Conservation (phyloP, 2,888 invertebrate genomes). For the Parelbella ahira region DNA sequence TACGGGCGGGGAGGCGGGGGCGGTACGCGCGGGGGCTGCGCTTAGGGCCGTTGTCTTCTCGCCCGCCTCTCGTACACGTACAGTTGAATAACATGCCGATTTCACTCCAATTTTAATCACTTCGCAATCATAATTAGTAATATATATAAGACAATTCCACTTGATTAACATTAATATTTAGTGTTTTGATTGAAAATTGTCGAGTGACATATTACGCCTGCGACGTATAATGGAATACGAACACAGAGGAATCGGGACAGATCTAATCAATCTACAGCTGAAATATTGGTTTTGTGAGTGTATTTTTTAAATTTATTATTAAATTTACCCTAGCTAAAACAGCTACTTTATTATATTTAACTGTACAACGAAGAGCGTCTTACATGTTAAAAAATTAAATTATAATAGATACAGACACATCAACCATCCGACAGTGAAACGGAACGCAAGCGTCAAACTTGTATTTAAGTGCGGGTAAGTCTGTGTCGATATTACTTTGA, state of each 20-base stretch:
- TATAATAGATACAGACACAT: conserved; percentile 28
- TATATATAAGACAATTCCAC: conserved; percentile 57
- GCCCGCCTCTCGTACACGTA: conserved; percentile 23
- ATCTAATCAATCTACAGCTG: too few relatives aligned
- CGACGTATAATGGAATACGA: conserved; percentile 47
- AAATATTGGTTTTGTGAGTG: too few relatives aligned
- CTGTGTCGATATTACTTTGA: conserved; percentile 52
- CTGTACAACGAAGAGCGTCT: conserved; percentile 74
- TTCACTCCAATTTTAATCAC: conserved; percentile 22
- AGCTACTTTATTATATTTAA: conserved; percentile 71
- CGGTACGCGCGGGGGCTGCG: conserved; percentile 35
- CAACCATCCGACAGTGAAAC: conserved; percentile 53
- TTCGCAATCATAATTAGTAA: conserved; percentile 30
- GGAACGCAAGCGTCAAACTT: conserved; percentile 58
- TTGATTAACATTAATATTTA: conserved; percentile 44
- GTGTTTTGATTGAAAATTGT: conserved; percentile 67
- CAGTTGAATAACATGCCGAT: conserved; percentile 24
- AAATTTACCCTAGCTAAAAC: conserved; percentile 78
- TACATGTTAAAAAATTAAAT: conserved; percentile 56
- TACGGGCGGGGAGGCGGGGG: conserved; percentile 38
- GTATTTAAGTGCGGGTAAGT: conserved; percentile 40
- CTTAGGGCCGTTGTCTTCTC: conserved; percentile 66
- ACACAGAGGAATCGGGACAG: conserved; percentile 42
- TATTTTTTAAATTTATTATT: too few relatives aligned
- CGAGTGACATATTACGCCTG: conserved; percentile 54